Percentiles rank a stretch among this genome's conserved stretches.
phyloP scores from a whole-genome alignment of 2,797 vertebrate genomes.

The Oreochromis mossambicus region DNA sequence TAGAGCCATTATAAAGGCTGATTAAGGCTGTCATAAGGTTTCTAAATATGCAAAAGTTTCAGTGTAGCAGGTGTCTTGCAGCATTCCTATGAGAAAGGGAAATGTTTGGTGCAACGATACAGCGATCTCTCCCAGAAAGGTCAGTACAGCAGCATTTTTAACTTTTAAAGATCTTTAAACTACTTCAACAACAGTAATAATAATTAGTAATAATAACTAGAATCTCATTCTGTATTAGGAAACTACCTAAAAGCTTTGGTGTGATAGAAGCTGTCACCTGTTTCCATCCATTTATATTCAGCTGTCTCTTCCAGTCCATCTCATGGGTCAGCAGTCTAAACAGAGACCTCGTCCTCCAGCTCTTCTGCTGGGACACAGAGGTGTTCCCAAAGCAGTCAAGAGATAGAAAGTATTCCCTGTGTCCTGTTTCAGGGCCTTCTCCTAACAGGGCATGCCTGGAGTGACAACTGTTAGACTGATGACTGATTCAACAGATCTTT shows the following conservation, averaged over 20 bases:
- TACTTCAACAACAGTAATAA: fast-evolving
- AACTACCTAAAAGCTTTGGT: not conserved
- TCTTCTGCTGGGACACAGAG: not conserved
- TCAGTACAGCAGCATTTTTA: not conserved
- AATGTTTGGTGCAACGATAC: not conserved
- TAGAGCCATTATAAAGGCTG: not conserved
- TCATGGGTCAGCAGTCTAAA: not conserved
- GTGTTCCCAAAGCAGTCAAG: not conserved
- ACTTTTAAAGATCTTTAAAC: not conserved
- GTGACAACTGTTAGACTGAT: not conserved
- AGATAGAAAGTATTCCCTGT: not conserved
- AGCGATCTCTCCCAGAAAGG: not conserved
- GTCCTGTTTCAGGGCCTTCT: not conserved
- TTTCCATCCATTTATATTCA: not conserved
- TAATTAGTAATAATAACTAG: not conserved
- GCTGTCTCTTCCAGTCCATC: not conserved
- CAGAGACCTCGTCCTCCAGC: not conserved
- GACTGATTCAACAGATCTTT: not conserved
- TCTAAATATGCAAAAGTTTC: fast-evolving
- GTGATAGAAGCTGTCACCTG: not conserved
- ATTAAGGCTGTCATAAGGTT: not conserved
- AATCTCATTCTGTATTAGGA: not conserved
- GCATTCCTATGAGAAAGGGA: not conserved
- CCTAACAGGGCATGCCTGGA: not conserved
- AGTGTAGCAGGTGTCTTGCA: not conserved